These are phyloP conservation scores for Mirza zaza DNA, from an alignment of 2,113 vertebrate genomes.

Conservation along the genomic window DNA sequence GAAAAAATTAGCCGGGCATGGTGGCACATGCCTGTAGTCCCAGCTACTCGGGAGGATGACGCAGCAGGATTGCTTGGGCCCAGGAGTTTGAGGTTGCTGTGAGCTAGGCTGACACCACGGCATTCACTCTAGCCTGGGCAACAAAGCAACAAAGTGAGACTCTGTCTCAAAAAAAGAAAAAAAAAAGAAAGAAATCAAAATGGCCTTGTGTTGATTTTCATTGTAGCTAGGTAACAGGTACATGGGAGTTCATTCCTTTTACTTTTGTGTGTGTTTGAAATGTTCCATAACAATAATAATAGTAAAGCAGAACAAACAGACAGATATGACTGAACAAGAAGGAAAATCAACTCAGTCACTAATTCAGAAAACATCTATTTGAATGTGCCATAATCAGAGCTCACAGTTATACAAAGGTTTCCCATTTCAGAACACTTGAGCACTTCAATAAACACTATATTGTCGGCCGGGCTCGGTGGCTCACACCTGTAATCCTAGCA, in stretches of 20 bases:
- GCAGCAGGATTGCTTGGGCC: no score
- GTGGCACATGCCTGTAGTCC: no score
- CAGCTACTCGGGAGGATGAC: no score
- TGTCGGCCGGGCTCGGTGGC: no score
- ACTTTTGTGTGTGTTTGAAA: not conserved
- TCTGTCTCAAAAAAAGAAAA: no score
- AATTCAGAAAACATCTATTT: not conserved
- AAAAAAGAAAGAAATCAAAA: not conserved
- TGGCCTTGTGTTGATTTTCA: not conserved
- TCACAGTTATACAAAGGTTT: not conserved
- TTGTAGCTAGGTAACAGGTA: not conserved
- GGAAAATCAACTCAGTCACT: not conserved
- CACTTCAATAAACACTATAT: not conserved
- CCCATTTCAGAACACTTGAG: not conserved
- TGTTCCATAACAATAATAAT: not conserved
- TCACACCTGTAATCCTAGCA: no score
- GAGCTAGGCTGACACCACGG: no score
- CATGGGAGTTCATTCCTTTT: not conserved
- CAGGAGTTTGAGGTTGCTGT: no score
- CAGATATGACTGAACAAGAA: not conserved
- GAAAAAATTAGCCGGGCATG: no score
- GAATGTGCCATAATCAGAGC: not conserved
- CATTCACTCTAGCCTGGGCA: no score
- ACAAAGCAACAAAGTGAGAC: no score
- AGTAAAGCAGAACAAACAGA: not conserved